These are phyloP conservation scores for Simalia tracyae DNA, from an alignment of 2,797 vertebrate species.

Conservation along the genomic window DNA sequence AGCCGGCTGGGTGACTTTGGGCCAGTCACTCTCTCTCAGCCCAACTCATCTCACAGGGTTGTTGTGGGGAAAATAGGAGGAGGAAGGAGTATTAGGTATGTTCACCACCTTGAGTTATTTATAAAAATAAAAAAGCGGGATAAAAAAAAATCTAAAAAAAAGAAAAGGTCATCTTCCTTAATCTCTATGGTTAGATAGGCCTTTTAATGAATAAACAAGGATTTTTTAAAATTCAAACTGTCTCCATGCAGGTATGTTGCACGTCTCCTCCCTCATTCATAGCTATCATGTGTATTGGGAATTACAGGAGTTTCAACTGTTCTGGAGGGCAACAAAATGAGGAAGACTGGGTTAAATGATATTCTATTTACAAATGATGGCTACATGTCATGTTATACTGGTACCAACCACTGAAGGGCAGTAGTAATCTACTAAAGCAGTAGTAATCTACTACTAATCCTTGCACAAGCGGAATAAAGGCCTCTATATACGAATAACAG, in stretches of 20 bases:
- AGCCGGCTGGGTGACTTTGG: no score
- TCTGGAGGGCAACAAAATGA: background rate
- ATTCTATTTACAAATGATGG: background rate
- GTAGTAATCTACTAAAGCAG: conserved; percentile 28
- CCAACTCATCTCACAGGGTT: no score
- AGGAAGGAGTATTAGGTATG: no score
- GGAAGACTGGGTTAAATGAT: background rate
- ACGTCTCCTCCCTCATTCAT: background rate
- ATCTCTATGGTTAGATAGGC: background rate
- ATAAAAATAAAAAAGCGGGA: no score
- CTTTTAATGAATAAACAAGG: background rate
- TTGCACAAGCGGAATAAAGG: background rate
- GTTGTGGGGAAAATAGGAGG: no score
- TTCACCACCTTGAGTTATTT: no score
- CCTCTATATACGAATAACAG: background rate
- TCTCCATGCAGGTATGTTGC: background rate
- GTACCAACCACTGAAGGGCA: conserved; percentile 57
- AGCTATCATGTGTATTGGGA: background rate
- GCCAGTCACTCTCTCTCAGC: no score
- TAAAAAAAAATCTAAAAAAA: no score
- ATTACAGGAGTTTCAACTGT: background rate
- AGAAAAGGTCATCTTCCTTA: no score
- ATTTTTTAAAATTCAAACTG: background rate
- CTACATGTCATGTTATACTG: conserved; percentile 26
- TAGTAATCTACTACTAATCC: background rate